Evolutionary conservation across 2,888 invertebrate species (phyloP), one percentile per base, ranked within the genome.

Genomic region (Rhimphoctona megacephalus): DNA sequence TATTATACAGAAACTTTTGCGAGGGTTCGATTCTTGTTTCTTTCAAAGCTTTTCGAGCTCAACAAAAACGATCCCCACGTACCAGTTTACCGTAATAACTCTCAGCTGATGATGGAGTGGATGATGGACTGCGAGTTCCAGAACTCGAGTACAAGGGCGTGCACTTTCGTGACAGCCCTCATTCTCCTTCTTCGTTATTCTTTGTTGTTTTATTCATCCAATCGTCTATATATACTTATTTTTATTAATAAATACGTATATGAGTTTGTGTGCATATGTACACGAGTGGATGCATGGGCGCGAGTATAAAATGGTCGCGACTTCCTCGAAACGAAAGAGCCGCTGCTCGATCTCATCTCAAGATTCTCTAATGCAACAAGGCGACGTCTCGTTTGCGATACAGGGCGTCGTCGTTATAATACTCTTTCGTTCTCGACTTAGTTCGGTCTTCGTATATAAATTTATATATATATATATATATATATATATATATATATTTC

Each of bases 311-410:
- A 9, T 6, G 8, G 17, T 64, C 30, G 43, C 9, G 61, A 46
- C n/a, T 72, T 79, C n/a, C 64, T 69, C 54, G 76, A 73, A 82
- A 82, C 61, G 49, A 81, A 77, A 72, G 64, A 77, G 70, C 83
- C 70, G 77, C 57, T 72, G 49, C 49, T 70, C 33, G 49, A 17
- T 25, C 70, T 49, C 43, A 2, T 43, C 49, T 49, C 49, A 30
- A 72, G 70, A 72, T 30, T 25, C 76, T 52, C 33, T n/a, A 52
- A 54, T 36, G 72, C 39, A 33, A n/a, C 46, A 8, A 22, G 19
- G 14, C 43, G 54, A 43, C 54, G 36, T 54, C 52, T 73, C 46
- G 70, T 57, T 61, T 46, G 33, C 70, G 67, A 61, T 70, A 52
- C 57, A 54, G 72, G 85, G 66, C 78, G 66, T 73, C 81, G 46